Conservation (phyloP, 2,888 invertebrate species). For the Tachina lurida region DNA sequence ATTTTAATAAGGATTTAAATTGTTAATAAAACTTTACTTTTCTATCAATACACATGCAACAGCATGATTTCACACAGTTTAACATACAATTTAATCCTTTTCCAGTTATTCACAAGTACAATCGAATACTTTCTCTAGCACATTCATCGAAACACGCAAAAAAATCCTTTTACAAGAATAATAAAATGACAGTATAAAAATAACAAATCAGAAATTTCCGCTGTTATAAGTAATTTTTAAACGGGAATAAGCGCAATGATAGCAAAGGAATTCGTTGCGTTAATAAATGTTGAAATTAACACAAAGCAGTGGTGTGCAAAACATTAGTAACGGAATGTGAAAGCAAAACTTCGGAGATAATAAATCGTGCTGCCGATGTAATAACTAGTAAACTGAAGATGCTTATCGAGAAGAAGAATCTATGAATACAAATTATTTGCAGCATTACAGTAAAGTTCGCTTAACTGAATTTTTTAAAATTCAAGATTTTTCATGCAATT, state of each 20-base stretch:
- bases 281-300: neutral
- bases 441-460: no score
- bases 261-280: conserved; percentile 23
- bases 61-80: conserved; percentile 30
- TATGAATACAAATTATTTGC: no score
- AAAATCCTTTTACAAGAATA: neutral
- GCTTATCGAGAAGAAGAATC: no score
- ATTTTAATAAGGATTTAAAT: conserved; percentile 54
- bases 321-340: neutral
- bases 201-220: conserved; percentile 63
- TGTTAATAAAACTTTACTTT: conserved; percentile 43
- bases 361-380: no score
- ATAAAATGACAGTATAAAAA: conserved; percentile 36
- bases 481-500: no score
- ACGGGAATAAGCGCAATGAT: conserved; percentile 21
- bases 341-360: no score
- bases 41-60: conserved; percentile 32
- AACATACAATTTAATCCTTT: conserved; percentile 20
- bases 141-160: neutral
- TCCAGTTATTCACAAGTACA: neutral
- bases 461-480: no score
- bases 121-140: neutral
- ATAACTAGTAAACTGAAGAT: no score
- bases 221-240: conserved; percentile 63
- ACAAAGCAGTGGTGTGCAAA: neutral